These are phyloP conservation scores for Ethmia dodecea DNA, from an alignment of 2,888 invertebrate species.

Conservation along the genomic window DNA sequence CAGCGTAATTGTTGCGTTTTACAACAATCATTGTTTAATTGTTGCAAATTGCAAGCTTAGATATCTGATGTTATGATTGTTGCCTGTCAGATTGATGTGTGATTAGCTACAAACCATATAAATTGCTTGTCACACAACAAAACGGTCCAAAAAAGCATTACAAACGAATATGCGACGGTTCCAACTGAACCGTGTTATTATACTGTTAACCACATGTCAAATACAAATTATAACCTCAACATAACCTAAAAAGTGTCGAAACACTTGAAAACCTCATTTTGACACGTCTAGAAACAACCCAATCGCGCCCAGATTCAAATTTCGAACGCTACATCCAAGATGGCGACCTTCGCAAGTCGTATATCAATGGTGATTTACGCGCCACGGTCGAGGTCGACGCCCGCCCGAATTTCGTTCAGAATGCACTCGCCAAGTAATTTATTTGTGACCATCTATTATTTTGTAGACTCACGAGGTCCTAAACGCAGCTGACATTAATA, in stretches of 20 bases:
- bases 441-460: conserved; percentile 78
- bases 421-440: conserved; percentile 74
- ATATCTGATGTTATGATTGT: conserved; percentile 17
- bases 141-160: neutral
- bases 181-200: conserved; percentile 2
- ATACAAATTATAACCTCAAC: conserved; percentile 2
- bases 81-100: conserved; percentile 36
- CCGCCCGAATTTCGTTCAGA: conserved; percentile 74
- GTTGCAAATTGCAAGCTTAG: conserved; percentile 32
- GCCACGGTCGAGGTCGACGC: conserved; percentile 72
- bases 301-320: conserved; percentile 68
- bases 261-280: conserved; percentile 22
- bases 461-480: conserved; percentile 77
- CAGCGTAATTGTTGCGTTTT: conserved; percentile 26
- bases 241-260: conserved; percentile 24
- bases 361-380: conserved; percentile 74
- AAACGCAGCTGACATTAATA: conserved; percentile 78
- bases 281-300: conserved; percentile 49
- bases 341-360: conserved; percentile 73
- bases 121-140: conserved; percentile 9
- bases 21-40: conserved; percentile 29
- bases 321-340: conserved; percentile 69
- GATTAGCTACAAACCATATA: conserved; percentile 24
- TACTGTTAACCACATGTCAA: conserved; percentile 19
- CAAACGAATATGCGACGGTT: neutral